Base-by-base conservation (phyloP, 2,797 vertebrate genomes). In the Poecilia wingei region DNA sequence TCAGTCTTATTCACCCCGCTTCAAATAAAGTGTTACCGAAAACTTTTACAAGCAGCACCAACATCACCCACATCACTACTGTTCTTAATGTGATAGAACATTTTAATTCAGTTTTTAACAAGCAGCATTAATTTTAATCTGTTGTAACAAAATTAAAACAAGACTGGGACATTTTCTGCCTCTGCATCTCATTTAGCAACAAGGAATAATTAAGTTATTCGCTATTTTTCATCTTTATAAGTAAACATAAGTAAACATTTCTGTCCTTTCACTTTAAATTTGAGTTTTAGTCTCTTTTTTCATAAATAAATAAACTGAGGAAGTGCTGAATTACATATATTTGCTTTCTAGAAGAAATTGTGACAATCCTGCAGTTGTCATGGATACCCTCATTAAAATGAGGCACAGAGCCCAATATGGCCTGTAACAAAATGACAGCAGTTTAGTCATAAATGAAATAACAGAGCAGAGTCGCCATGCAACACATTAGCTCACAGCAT, bases 381-480 rank as follows among this genome's bases (percentile, higher is more conserved):
- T 76, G 46, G 75, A 49, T 49, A 76, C 45, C 59, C 43, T 25
- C 31, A n/a, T 49, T 7, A 68, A 66, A 49, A 39, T 13, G 16
- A 36, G 31, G 45, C 22, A 49, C 31, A 16, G 36, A 47, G 25
- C 47, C 31, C 33, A 49, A 39, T 20, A 51, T 76, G 22, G 61
- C 41, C 41, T 16, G 66, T 43, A 43, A 43, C 36, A 43, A 43
- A 33, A 43, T 43, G 39, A 69, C 66, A 69, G 39, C 66, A n/a
- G 66, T 69, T 69, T 69, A 69, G 66, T 69, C 39, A 69, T 43
- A 43, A 69, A 66, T 43, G 74, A 59, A 61, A 61, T 55, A 46
- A 47, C 41, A 46, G 41, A 5, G 13, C 57, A 46, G 18, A 55
- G 51, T 74, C 72, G 57, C 36, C 49, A 55, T 5, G 49, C 2